Evolutionary conservation across 2,113 vertebrate genomes (phyloP).

Genomic region (Neotragus pygmaeus): DNA sequence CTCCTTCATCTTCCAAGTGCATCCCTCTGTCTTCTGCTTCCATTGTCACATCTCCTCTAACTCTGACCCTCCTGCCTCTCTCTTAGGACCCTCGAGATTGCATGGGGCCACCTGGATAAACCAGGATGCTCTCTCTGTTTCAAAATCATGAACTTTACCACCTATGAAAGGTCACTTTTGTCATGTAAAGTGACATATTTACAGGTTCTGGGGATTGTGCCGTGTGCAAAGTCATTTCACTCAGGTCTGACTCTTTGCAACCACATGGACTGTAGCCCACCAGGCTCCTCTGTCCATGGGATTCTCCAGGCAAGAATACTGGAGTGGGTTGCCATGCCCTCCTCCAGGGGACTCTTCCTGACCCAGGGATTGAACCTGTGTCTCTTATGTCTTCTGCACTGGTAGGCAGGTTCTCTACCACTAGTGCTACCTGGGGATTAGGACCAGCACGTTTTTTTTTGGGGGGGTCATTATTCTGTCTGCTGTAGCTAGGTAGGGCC

Average conservation of each 20-base stretch:
- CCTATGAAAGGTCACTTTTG: neutral
- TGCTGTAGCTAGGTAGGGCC: no score
- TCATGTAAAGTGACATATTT: neutral
- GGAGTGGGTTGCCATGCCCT: neutral
- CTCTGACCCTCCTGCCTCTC: neutral
- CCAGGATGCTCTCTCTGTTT: neutral
- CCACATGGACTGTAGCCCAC: neutral
- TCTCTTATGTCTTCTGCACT: neutral
- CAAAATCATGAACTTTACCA: neutral
- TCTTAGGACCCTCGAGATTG: neutral
- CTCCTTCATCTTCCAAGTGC: neutral
- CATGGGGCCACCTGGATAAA: fast-evolving
- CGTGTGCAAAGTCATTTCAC: neutral
- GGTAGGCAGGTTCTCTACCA: neutral
- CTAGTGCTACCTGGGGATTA: neutral
- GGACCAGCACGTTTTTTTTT: neutral
- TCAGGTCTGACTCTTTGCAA: neutral
- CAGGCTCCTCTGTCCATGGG: neutral
- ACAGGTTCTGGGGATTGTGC: neutral
- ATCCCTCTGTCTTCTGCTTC: neutral
- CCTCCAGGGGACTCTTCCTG: neutral
- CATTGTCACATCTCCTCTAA: neutral
- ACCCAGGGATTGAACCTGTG: neutral
- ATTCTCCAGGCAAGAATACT: neutral
- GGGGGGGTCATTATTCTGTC: neutral